These are phyloP conservation scores for Polydrusus tereticollis DNA, from an alignment of 2,888 invertebrate species.

Conservation along the genomic window DNA sequence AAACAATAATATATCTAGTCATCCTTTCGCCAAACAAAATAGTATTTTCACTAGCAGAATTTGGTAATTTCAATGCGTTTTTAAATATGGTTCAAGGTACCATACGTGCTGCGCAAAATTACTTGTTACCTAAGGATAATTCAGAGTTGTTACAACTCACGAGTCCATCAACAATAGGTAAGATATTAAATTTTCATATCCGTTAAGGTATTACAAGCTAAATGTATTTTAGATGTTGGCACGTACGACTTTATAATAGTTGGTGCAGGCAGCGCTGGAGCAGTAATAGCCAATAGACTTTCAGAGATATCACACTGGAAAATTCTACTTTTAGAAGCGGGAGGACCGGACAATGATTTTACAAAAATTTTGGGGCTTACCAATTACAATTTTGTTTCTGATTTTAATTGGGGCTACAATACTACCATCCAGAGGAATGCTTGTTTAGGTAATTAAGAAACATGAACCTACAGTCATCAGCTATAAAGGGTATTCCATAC, in stretches of 20 bases:
- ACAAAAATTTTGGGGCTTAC: conserved; percentile 18
- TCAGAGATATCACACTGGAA: conserved; percentile 31
- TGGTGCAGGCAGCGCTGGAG: conserved; percentile 26
- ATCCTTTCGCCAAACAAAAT: background rate
- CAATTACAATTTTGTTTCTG: background rate
- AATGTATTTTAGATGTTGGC: conserved; percentile 34
- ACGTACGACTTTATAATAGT: conserved; percentile 35
- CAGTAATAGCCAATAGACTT: conserved; percentile 26
- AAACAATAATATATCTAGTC: background rate
- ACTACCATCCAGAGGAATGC: conserved; percentile 14
- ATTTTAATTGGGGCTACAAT: conserved; percentile 33
- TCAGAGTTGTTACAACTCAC: background rate
- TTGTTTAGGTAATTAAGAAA: conserved; percentile 32
- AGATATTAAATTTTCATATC: no score
- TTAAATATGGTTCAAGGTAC: background rate
- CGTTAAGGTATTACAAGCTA: no score
- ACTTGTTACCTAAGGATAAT: background rate
- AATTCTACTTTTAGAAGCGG: conserved; percentile 34
- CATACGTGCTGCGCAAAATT: background rate
- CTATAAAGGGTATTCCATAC: no score
- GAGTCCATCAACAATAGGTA: background rate
- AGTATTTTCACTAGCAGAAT: background rate
- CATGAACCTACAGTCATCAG: no score
- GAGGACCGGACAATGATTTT: conserved; percentile 19
- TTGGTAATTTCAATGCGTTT: background rate